Conservation (phyloP, 1,140 invertebrate genomes). For the Archegozetes longisetosus region DNA sequence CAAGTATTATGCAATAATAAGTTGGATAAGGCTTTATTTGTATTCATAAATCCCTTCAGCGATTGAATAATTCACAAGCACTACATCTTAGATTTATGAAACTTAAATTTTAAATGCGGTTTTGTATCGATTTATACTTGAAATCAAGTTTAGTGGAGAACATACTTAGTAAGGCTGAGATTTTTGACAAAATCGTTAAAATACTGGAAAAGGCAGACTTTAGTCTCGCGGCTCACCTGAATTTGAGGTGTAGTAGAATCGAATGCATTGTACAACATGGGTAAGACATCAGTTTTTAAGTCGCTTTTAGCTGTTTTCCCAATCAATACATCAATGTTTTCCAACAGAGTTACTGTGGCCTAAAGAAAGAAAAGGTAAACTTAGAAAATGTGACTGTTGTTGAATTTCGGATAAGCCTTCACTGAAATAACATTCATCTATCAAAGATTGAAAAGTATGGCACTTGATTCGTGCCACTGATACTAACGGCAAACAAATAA, state of each 20-base stretch:
- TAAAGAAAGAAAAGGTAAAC: conserved; percentile 30
- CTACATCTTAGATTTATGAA: too few relatives aligned
- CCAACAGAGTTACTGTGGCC: conserved; percentile 72
- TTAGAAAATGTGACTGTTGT: neutral
- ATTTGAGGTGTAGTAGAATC: conserved; percentile 81
- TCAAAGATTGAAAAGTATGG: neutral
- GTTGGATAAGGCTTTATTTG: too few relatives aligned
- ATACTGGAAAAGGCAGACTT: too few relatives aligned
- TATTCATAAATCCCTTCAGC: too few relatives aligned
- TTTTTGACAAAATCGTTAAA: too few relatives aligned
- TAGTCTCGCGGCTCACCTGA: conserved; percentile 67
- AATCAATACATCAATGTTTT: conserved; percentile 78
- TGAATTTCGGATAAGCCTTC: conserved; percentile 1
- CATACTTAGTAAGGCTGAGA: too few relatives aligned
- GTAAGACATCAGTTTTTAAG: conserved; percentile 58
- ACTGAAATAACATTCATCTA: neutral
- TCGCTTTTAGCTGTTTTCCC: conserved; percentile 67
- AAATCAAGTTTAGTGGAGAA: too few relatives aligned
- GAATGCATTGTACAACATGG: conserved; percentile 70
- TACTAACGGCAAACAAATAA: conserved; percentile 7
- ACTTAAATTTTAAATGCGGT: too few relatives aligned
- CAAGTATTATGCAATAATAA: too few relatives aligned
- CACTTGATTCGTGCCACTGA: neutral
- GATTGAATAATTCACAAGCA: too few relatives aligned
- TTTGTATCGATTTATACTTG: too few relatives aligned